phyloP scores from a whole-genome alignment of 2,888 invertebrate species.

The Ophraella communa region DNA sequence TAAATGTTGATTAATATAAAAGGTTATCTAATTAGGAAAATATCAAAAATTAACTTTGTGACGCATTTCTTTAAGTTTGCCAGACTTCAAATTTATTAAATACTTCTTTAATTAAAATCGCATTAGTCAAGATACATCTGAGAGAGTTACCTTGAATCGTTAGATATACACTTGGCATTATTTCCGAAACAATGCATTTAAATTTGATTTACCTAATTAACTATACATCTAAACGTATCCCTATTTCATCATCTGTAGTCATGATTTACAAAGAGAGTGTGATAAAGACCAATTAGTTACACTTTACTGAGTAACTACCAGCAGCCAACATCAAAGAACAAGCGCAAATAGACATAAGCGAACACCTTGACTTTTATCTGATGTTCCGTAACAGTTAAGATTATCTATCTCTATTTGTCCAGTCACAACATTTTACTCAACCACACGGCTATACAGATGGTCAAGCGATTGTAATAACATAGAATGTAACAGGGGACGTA shows the following conservation, averaged over 20 bases:
- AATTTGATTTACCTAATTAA: neutral
- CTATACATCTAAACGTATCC: neutral
- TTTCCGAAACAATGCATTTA: no score
- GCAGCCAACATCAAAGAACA: neutral
- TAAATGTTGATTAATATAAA: no score
- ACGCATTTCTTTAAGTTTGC: no score
- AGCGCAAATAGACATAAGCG: constrained; percentile 1
- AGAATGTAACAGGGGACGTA: constrained; percentile 3
- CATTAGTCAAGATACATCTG: no score
- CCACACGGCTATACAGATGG: constrained; percentile 13
- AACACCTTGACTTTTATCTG: constrained; percentile 20
- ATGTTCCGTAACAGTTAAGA: constrained; percentile 21
- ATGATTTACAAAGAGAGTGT: neutral
- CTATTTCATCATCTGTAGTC: neutral
- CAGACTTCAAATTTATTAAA: no score
- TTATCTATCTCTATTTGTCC: constrained; percentile 26
- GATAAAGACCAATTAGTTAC: neutral
- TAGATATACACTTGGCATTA: no score
- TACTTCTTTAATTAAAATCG: no score
- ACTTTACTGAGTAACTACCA: neutral
- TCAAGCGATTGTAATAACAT: constrained; percentile 16
- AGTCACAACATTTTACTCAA: constrained; percentile 21
- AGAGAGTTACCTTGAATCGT: no score
- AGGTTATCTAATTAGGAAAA: no score
- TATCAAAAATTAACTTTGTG: no score